Evolutionary conservation across 2,797 vertebrate genomes (phyloP).

Genomic region (Mus caroli): DNA sequence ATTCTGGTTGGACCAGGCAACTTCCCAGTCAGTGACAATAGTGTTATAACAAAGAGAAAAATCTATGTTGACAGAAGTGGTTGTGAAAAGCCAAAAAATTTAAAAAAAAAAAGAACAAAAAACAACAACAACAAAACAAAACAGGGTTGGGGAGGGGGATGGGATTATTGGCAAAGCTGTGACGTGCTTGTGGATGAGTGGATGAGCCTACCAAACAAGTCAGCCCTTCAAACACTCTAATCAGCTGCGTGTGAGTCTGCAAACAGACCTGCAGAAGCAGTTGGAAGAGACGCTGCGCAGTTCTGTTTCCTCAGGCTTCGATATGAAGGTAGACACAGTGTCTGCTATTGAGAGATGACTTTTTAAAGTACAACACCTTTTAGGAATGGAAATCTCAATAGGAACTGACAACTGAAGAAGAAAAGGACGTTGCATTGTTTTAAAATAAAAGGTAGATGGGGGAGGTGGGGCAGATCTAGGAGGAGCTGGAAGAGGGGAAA

Average conservation of each 20-base stretch:
- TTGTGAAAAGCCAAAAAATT: conserved; percentile 54
- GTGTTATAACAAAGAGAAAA: conserved; percentile 74
- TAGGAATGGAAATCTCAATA: conserved; percentile 24
- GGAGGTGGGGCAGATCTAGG: not conserved
- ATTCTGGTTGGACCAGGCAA: conserved; percentile 71
- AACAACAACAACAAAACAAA: not conserved
- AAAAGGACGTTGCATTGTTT: conserved; percentile 41
- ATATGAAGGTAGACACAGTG: conserved; percentile 5
- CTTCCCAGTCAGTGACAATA: conserved; percentile 72
- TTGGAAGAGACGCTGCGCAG: conserved; percentile 12
- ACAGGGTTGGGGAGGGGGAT: not conserved
- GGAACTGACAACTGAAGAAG: conserved; percentile 32
- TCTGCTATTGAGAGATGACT: conserved; percentile 29
- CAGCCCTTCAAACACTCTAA: conserved; percentile 14
- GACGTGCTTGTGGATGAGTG: conserved; percentile 23
- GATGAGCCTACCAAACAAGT: conserved; percentile 27
- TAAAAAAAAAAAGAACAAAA: not conserved
- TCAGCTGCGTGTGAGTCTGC: not conserved
- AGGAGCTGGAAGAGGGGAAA: no score
- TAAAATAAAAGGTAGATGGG: not conserved
- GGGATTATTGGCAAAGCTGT: conserved; percentile 43
- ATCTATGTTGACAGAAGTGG: conserved; percentile 54
- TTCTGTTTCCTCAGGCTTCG: not conserved
- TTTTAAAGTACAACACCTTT: conserved; percentile 24
- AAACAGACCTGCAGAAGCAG: not conserved